Conservation (phyloP, 2,888 invertebrate species). For the Pseudococcus viburni region DNA sequence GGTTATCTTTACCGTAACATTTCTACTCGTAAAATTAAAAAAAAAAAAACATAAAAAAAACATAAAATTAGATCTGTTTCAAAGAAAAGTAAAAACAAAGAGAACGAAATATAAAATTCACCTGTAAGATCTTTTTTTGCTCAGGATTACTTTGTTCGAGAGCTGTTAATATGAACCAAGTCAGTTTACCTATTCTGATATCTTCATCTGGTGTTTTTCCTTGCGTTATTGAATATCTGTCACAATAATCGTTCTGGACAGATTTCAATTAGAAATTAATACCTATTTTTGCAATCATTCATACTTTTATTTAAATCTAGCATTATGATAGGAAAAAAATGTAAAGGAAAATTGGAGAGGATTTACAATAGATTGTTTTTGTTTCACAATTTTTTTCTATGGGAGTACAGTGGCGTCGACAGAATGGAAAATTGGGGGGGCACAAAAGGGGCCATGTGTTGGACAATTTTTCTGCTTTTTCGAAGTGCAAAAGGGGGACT, state of each 20-base stretch:
- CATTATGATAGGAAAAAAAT: too few relatives aligned
- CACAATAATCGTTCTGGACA: conserved; percentile 34
- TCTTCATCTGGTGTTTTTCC: conserved; percentile 19
- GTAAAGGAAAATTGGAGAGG: too few relatives aligned
- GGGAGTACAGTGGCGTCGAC: too few relatives aligned
- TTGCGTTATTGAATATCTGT: background rate
- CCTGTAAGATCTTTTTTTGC: conserved; percentile 12
- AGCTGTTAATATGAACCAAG: conserved; percentile 23
- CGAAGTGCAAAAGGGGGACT: too few relatives aligned
- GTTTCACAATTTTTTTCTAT: too few relatives aligned
- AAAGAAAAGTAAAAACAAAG: background rate
- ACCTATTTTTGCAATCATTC: too few relatives aligned
- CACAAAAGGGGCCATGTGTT: too few relatives aligned
- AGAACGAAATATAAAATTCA: background rate
- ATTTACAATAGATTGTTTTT: too few relatives aligned
- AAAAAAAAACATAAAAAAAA: background rate
- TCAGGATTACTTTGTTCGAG: background rate
- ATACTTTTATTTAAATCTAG: too few relatives aligned
- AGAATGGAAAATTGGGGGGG: too few relatives aligned
- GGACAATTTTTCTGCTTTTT: too few relatives aligned
- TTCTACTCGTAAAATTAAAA: background rate
- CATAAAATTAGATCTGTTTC: background rate
- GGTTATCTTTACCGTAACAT: conserved; percentile 35
- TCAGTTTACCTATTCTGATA: conserved; percentile 4
- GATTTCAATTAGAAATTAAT: background rate